Percentiles rank a stretch among this genome's conserved stretches.
Evolutionary conservation across 2,797 vertebrate species (phyloP).

Genomic region (Anabacerthia variegaticeps): DNA sequence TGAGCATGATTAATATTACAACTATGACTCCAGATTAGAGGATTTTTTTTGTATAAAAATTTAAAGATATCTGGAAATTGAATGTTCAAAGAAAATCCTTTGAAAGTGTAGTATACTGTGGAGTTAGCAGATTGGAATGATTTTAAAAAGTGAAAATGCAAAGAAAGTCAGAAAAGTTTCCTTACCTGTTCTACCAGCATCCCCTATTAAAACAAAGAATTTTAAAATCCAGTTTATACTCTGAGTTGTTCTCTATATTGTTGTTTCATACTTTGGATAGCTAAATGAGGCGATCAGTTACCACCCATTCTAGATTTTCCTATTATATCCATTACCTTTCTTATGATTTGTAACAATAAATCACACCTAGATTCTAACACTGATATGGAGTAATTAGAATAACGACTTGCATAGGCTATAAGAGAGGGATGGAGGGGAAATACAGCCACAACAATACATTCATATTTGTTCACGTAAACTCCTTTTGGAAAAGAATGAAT

Average conservation of each 20-base stretch:
- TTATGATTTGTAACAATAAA: neutral
- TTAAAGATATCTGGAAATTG: constrained; percentile 60
- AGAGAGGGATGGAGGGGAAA: too few relatives aligned
- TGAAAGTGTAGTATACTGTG: constrained; percentile 57
- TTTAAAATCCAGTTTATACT: constrained; percentile 70
- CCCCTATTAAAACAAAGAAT: constrained; percentile 73
- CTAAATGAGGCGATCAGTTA: neutral
- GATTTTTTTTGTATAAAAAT: neutral
- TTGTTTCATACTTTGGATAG: constrained; percentile 35
- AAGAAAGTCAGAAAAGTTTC: constrained; percentile 57
- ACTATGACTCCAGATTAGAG: constrained; percentile 29
- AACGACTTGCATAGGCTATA: neutral
- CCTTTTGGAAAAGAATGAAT: neutral
- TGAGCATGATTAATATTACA: neutral
- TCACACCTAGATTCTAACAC: neutral
- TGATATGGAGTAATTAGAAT: neutral
- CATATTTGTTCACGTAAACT: neutral
- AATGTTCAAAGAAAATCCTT: constrained; percentile 70
- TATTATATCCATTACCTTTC: neutral
- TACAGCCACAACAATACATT: neutral
- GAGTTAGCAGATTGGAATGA: constrained; percentile 66
- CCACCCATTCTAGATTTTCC: constrained; percentile 4
- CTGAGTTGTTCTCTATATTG: constrained; percentile 10
- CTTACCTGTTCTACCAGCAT: constrained; percentile 72
- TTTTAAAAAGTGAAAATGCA: constrained; percentile 62